Evolutionary conservation across 2,888 invertebrate genomes (phyloP), one percentile per base, ranked within the genome.

Genomic region (Trichogramma dendrolimi): DNA sequence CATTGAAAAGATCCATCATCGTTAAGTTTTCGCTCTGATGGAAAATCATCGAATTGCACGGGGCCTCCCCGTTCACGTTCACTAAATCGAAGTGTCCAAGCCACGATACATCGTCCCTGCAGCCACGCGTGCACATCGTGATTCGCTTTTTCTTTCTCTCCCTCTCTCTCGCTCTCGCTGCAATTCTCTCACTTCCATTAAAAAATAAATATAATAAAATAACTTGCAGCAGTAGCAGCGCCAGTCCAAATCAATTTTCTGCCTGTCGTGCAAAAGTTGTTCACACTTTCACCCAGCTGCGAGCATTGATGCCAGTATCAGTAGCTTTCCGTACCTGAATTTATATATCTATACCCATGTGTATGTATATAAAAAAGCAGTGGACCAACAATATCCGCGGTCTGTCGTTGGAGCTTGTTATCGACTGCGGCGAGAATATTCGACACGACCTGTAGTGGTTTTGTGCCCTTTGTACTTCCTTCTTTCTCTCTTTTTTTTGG

Each of bases 31-130:
- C 27, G 10, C 51, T 27, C 27, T 3, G 27, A 27, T 27, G 27
- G 27, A 27, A 27, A 27, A 27, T 27, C 27, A 27, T 27, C 27
- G 27, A 27, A 27, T 27, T 27, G 27, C 27, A 2, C 3, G 27
- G 27, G 27, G 27, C 27, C 27, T 27, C 27, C 27, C 27, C 27
- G 27, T 27, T 27, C 27, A 27, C 27, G 27, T 2, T 14, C 27
- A 27, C 27, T 78, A 78, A 78, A 78, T 78, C 78, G 78, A 77
- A 74, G 72, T 70, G 72, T 72, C 73, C 71, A 72, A 72, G 73
- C 75, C 76, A 77, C 78, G 27, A 27, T 27, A 27, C 27, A 3
- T 27, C 27, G 27, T 49, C 50, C 53, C 46, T 51, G 50, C 43
- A 55, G 41, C 1, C 39, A 40, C n/a, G 41, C 39, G 47, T 11